phyloP scores from a whole-genome alignment of 2,888 invertebrate species.

The Apoda limacodes region DNA sequence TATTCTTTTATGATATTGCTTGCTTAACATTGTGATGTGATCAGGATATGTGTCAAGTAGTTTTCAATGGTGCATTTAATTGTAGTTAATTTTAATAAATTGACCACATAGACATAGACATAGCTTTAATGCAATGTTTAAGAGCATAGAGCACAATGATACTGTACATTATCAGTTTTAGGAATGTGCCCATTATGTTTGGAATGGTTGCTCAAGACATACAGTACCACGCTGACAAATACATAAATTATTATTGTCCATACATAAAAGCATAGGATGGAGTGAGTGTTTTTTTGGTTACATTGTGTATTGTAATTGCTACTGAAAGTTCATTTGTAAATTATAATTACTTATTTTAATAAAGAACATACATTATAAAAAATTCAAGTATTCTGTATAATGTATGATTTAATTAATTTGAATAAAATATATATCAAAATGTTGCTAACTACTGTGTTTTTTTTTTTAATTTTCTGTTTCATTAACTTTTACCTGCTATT shows the following conservation, averaged over 20 bases:
- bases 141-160: slow-evolving; percentile 54
- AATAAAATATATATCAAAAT: slow-evolving; percentile 72
- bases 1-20: slow-evolving; percentile 42
- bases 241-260: slow-evolving; percentile 47
- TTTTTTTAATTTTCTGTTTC: too few relatives aligned
- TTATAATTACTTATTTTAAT: slow-evolving; percentile 68
- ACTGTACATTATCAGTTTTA: slow-evolving; percentile 46
- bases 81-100: slow-evolving; percentile 58
- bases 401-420: slow-evolving; percentile 69
- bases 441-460: slow-evolving; percentile 61
- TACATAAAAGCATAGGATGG: slow-evolving; percentile 47
- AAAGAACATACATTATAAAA: slow-evolving; percentile 59
- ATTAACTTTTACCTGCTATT: too few relatives aligned
- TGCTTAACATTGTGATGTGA: slow-evolving; percentile 40
- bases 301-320: too few relatives aligned
- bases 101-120: too few relatives aligned
- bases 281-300: too few relatives aligned
- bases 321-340: too few relatives aligned
- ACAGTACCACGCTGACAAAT: too few relatives aligned
- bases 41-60: slow-evolving; percentile 31
- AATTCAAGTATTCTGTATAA: slow-evolving; percentile 63
- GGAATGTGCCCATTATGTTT: slow-evolving; percentile 24
- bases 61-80: slow-evolving; percentile 64
- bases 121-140: slow-evolving; percentile 56
- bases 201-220: slow-evolving; percentile 53